Evolutionary conservation across 1,140 invertebrate species (phyloP), one percentile per base, ranked within the genome.

Genomic region (Sarcophaga bullata): DNA sequence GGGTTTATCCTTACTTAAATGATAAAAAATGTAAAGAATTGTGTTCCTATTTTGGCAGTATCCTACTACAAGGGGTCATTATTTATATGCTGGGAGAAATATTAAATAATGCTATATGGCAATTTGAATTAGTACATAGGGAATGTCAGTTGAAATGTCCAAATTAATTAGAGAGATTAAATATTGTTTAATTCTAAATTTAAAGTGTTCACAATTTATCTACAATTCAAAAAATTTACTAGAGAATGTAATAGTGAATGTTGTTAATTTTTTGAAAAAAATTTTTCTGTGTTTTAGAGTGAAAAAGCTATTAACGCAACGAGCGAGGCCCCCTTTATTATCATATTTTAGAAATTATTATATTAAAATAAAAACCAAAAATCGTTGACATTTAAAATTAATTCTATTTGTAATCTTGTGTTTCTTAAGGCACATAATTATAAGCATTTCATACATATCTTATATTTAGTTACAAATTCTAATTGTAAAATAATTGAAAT

Each of bases 1-100:
- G 88, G 88, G 87, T 88, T 4, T 89, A 89, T 72, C 87, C 87
- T 3, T 46, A 89, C 13, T 78, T 89, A 17, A 86, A 89, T 13
- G 82, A 89, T 9, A 46, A 82, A 25, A 85, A 86, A 8, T 8
- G 83, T 52, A 84, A 86, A 8, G n/a, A 89, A 48, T 86, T 86
- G 15, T 87, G 84, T 83, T 62, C 88, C n/a, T 86, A 88, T 81
- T 73, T 89, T 0, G 50, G 75, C 5, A 84, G 84, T 3, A 47
- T 89, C 37, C 78, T 88, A n/a, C 84, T 58, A 10, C 87, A 89
- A 25, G 88, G 83, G n/a, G 8, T 88, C n/a, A 48, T 85, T 46
- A 86, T 84, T 17, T 89, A 89, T 81, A 82, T 88, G 4, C 75
- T 87, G 10, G 87, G 87, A 1, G 87, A 89, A 72, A 84, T 85